Base-by-base conservation (phyloP, 1,140 invertebrate species). In the Diabrotica undecimpunctata region DNA sequence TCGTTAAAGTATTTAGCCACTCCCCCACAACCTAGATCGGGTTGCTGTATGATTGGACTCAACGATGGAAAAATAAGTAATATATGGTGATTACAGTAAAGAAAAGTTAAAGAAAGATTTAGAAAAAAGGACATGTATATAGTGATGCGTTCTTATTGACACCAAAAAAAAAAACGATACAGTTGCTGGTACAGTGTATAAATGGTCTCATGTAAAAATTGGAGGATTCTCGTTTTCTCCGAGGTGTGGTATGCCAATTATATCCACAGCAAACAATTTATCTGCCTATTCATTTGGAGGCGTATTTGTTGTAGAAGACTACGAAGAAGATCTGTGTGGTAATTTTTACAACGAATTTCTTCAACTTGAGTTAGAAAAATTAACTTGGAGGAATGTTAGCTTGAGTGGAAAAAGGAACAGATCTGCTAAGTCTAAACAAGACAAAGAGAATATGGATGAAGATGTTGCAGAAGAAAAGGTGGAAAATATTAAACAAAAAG, bases 61-160 rank as follows among this genome's bases (percentile, higher is more conserved):
- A 75, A 80, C 6, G 87, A 90, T 77, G 84, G 85, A 0, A 83
- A 83, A 69, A 79, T 97, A 38, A 72, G 94, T 12, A n/a, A 79
- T 97, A 46, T 95, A 91, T 84, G 94, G 94, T 8, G 95, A 95
- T 0, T 97, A 96, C 78, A 91, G 88, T 64, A 91, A 91, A 80
- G 83, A 92, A 74, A 83, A 84, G 78, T 73, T 92, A 64, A 89
- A 94, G 78, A 87, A 92, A 79, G 86, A 94, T 76, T 83, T 89
- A 3, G 94, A 97, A 74, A 87, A n/a, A 89, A 54, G 94, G 94
- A 35, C 81, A 84, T 35, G 86, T 90, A 6, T 90, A 95, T 77
- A 86, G 84, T 5, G 95, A 97, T 77, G 89, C 95, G 84, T 96
- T 89, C 79, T 76, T 88, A 10, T 80, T 97, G 0, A 78, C 78